These are phyloP conservation scores for Hassar affinis DNA, from an alignment of 2,113 vertebrate genomes.

Conservation along the genomic window DNA sequence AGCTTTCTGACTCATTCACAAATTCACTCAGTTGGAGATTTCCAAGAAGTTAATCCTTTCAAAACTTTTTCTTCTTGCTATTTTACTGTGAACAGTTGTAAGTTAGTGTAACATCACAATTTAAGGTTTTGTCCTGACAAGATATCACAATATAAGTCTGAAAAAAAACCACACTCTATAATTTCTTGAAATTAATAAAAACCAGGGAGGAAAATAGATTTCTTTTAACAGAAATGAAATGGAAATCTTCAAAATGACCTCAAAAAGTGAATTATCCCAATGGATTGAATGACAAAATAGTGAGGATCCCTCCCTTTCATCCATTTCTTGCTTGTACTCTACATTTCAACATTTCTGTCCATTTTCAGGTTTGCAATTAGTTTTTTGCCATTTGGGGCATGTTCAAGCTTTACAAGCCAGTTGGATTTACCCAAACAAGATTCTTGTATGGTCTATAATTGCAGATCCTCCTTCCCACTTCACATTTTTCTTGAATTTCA, in stretches of 20 bases:
- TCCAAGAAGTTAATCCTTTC: background rate
- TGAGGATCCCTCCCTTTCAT: constrained; percentile 28
- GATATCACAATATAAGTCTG: background rate
- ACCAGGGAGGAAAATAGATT: background rate
- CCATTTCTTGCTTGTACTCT: constrained; percentile 16
- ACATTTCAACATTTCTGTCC: constrained; percentile 1
- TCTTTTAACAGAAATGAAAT: background rate
- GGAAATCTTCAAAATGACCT: background rate
- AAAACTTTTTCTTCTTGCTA: background rate
- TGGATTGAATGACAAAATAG: constrained; percentile 2
- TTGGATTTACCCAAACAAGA: constrained; percentile 23
- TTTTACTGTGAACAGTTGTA: background rate
- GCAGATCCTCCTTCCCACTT: constrained; percentile 14
- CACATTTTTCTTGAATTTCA: constrained; percentile 37
- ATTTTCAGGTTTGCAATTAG: constrained; percentile 8
- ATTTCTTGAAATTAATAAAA: background rate
- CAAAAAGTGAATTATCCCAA: background rate
- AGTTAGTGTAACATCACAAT: background rate
- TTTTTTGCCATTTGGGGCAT: constrained; percentile 17
- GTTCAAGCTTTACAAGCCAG: constrained; percentile 1
- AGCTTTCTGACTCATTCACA: constrained; percentile 30
- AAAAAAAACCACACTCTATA: background rate
- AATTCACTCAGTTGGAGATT: constrained; percentile 28
- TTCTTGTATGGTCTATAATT: background rate
- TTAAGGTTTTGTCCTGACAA: background rate